Percentiles rank a stretch among this genome's conserved stretches.
Conservation (phyloP, 2,797 vertebrate genomes). For the Cyclopterus lumpus region DNA sequence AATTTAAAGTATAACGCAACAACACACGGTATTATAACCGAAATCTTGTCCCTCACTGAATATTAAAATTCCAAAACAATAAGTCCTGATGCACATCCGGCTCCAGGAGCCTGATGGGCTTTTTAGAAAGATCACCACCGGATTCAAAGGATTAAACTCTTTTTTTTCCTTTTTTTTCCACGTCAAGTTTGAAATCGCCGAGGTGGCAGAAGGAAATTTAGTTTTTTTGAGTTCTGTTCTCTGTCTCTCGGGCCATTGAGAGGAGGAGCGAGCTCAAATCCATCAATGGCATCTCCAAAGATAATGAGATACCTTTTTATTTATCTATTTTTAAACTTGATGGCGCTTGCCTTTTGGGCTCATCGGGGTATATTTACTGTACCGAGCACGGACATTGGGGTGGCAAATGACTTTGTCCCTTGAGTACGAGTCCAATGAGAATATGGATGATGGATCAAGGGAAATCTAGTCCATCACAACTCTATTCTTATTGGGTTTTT, state of each 20-base stretch:
- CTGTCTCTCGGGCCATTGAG: background rate
- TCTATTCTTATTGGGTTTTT: background rate
- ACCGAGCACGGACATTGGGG: background rate
- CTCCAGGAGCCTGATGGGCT: background rate
- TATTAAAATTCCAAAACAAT: background rate
- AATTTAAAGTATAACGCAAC: background rate
- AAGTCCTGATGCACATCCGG: background rate
- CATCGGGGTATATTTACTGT: background rate
- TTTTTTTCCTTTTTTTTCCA: background rate
- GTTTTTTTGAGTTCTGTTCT: background rate
- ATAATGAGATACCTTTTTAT: constrained; percentile 14
- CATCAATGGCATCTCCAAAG: constrained; percentile 4
- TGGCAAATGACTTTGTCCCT: background rate
- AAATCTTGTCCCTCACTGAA: background rate
- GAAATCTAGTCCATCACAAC: background rate
- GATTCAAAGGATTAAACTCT: background rate
- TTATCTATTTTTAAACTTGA: background rate
- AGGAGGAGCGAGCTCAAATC: constrained; percentile 1
- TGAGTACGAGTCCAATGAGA: background rate
- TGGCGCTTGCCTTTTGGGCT: background rate
- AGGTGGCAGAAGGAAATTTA: background rate
- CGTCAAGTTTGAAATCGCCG: background rate
- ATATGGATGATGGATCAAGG: background rate
- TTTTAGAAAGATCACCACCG: background rate
- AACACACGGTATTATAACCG: background rate